phyloP scores from a whole-genome alignment of 2,888 invertebrate species.

The Seladonia tumulorum region DNA sequence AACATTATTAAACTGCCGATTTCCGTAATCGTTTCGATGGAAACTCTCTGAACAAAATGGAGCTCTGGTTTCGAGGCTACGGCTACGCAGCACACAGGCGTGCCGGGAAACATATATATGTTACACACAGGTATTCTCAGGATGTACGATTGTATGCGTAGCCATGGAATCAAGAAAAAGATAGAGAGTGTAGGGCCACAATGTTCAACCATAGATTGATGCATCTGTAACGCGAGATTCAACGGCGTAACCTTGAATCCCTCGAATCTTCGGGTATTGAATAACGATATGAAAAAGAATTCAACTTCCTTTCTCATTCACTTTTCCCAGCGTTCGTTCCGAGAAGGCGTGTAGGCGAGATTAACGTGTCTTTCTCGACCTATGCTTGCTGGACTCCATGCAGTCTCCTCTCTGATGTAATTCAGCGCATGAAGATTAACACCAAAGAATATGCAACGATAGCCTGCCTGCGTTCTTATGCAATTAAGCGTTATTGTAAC shows the following conservation, averaged over 20 bases:
- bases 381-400: background rate
- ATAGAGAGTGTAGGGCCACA: conserved; percentile 33
- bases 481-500: background rate
- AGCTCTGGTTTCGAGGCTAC: conserved; percentile 74
- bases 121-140: conserved; percentile 41
- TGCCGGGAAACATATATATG: conserved; percentile 40
- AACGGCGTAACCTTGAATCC: conserved; percentile 68
- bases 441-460: background rate
- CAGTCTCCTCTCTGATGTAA: background rate
- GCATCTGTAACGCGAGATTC: conserved; percentile 57
- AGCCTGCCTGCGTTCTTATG: background rate
- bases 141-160: conserved; percentile 27
- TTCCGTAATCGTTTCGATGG: background rate
- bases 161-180: conserved; percentile 34
- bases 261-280: conserved; percentile 34
- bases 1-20: background rate
- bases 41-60: conserved; percentile 37
- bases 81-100: conserved; percentile 67
- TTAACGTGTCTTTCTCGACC: background rate
- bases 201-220: conserved; percentile 48
- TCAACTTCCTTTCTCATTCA: background rate
- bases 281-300: conserved; percentile 16
- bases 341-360: conserved; percentile 7
- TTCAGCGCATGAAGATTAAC: background rate
- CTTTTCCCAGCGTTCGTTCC: background rate